Evolutionary conservation across 2,797 vertebrate genomes (phyloP).

Genomic region (Myiotriccus ornatus): DNA sequence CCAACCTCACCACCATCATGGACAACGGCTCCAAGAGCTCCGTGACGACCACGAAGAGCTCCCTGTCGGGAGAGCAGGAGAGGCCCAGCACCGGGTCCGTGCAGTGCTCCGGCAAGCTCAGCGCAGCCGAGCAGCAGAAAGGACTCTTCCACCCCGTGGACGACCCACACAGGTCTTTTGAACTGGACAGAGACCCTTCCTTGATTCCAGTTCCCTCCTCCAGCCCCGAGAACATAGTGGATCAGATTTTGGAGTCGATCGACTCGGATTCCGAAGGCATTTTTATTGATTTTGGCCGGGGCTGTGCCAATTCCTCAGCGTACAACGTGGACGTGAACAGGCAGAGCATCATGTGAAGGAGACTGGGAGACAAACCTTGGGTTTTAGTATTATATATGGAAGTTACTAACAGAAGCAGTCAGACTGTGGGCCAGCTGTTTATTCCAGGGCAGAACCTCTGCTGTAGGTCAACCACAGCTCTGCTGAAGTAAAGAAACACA

Average conservation of each 20-base stretch:
- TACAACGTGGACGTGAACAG: conserved; percentile 81
- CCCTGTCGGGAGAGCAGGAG: conserved; percentile 58
- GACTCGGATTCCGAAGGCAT: conserved; percentile 95
- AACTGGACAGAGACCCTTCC: conserved; percentile 73
- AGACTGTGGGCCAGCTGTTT: neutral
- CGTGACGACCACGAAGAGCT: conserved; percentile 35
- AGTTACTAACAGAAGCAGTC: neutral
- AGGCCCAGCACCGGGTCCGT: conserved; percentile 53
- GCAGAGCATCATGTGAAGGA: conserved; percentile 86
- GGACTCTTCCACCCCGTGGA: conserved; percentile 45
- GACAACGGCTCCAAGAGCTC: conserved; percentile 68
- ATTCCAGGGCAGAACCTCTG: neutral
- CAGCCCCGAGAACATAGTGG: conserved; percentile 92
- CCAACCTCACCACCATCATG: conserved; percentile 72
- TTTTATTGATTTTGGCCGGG: conserved; percentile 93
- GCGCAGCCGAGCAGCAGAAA: conserved; percentile 44
- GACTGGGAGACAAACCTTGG: neutral
- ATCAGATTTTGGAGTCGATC: conserved; percentile 89
- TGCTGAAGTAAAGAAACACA: neutral
- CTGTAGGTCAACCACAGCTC: neutral
- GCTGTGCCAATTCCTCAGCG: conserved; percentile 79
- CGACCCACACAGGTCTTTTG: neutral
- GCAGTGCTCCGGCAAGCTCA: conserved; percentile 67
- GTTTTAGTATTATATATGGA: neutral
- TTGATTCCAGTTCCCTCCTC: conserved; percentile 84